A percentile compares a stretch with the other conserved stretches of the same genome.
Evolutionary conservation across 2,113 vertebrate species (phyloP).

Genomic region (Procapra przewalskii): DNA sequence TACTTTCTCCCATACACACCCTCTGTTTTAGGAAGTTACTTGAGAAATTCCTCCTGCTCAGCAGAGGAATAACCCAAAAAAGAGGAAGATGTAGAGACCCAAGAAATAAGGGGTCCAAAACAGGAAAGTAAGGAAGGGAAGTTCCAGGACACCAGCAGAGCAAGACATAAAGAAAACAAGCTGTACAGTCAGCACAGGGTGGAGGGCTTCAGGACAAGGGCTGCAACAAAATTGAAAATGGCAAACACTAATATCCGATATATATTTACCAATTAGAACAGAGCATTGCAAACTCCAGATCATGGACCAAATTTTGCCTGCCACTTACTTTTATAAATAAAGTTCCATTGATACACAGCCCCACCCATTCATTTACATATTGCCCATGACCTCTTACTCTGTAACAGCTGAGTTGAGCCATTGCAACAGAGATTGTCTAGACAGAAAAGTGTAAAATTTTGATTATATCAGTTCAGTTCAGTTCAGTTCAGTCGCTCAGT

Average conservation of each 20-base stretch:
- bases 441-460: neutral
- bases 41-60: neutral
- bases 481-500: too few species aligned
- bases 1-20: neutral
- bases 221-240: neutral
- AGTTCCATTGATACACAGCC: neutral
- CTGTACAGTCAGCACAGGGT: neutral
- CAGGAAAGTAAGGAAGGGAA: neutral
- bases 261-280: neutral
- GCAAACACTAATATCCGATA: neutral
- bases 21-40: slow-evolving; percentile 51
- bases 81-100: slow-evolving; percentile 18
- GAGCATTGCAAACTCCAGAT: neutral
- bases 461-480: neutral
- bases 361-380: neutral
- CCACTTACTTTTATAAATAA: neutral
- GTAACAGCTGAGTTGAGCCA: neutral
- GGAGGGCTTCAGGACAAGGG: neutral
- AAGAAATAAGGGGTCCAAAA: neutral
- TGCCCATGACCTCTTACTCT: neutral
- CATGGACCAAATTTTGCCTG: neutral
- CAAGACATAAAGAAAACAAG: neutral
- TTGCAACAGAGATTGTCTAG: neutral
- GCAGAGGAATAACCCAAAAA: slow-evolving; percentile 34
- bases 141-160: neutral